Conservation (phyloP, 2,113 vertebrate genomes). For the Vidua chalybeata region DNA sequence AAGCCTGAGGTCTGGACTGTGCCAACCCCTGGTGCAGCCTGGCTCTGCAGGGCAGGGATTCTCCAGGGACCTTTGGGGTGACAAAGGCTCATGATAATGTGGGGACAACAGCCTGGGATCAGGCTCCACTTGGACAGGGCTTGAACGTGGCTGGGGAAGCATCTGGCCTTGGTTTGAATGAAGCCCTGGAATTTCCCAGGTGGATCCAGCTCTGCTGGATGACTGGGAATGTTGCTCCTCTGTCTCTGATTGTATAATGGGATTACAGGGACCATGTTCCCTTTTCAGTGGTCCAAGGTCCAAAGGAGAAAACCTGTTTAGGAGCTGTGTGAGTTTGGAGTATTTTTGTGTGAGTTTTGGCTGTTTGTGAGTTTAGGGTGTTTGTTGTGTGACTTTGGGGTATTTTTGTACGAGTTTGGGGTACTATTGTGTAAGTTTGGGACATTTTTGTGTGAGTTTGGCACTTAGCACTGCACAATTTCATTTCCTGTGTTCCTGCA, state of each 20-base stretch:
- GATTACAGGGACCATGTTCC: background rate
- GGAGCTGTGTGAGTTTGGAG: background rate
- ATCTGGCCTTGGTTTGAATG: background rate
- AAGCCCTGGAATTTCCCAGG: background rate
- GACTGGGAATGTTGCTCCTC: background rate
- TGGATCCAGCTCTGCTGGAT: background rate
- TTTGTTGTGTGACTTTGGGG: background rate
- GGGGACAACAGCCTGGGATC: background rate
- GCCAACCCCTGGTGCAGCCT: background rate
- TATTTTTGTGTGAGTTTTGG: background rate
- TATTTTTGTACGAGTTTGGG: background rate
- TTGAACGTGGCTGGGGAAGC: background rate
- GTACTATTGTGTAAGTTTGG: background rate
- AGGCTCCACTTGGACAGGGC: background rate
- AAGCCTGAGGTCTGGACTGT: background rate
- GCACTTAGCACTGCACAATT: background rate
- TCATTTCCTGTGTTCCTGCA: background rate
- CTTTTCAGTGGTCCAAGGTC: background rate
- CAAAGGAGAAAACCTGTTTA: background rate
- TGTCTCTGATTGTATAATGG: background rate
- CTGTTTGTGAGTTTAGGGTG: background rate
- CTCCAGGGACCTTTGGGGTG: background rate
- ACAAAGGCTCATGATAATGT: accelerated
- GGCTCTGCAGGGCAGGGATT: background rate
- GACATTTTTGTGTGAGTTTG: background rate